These are phyloP conservation scores for Onychorhynchus coronatus DNA, from an alignment of 2,113 vertebrate genomes.

Conservation along the genomic window DNA sequence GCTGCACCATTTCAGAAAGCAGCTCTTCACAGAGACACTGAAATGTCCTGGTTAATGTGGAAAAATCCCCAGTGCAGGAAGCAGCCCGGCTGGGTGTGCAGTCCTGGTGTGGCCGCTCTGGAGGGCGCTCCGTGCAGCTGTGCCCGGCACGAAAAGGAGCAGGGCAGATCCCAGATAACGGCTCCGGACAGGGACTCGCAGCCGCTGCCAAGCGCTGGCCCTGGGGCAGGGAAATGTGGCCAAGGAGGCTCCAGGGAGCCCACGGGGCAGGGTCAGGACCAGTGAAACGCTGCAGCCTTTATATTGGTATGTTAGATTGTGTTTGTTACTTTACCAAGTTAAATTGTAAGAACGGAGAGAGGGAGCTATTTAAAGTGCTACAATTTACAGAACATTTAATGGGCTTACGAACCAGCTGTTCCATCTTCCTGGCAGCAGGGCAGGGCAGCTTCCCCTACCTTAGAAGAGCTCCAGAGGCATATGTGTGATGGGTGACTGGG, in stretches of 20 bases:
- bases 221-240: neutral
- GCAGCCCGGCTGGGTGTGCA: constrained; percentile 19
- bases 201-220: neutral
- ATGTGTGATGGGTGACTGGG: neutral
- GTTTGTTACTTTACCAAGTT: neutral
- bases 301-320: neutral
- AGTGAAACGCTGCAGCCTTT: neutral
- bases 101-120: constrained; percentile 16
- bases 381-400: neutral
- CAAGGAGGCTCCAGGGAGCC: neutral
- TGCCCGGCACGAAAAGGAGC: constrained; percentile 57
- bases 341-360: neutral
- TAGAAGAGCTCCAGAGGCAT: neutral
- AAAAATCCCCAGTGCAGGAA: constrained; percentile 27
- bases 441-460: neutral
- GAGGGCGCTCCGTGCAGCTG: constrained; percentile 40
- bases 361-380: neutral
- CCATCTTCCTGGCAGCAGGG: neutral
- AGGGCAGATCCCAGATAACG: constrained; percentile 33
- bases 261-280: neutral
- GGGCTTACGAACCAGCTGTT: neutral
- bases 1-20: neutral
- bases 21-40: neutral
- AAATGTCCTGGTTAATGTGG: constrained; percentile 32
- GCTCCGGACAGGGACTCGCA: neutral